phyloP scores from a whole-genome alignment of 2,797 vertebrate genomes.

The Sparus aurata region DNA sequence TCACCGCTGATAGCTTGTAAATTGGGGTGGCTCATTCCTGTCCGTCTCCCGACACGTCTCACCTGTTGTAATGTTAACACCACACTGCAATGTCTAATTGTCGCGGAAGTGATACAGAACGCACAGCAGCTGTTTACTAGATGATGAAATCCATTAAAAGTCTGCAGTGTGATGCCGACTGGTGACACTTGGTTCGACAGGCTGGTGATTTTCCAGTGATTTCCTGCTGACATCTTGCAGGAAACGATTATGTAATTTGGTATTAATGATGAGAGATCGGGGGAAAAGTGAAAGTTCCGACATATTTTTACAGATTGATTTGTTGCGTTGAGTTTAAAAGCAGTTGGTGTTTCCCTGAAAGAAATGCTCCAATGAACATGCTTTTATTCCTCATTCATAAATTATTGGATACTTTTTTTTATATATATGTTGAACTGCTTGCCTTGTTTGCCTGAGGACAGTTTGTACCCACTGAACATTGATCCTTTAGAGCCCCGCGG shows the following conservation, averaged over 20 bases:
- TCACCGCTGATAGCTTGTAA: slow-evolving; percentile 53
- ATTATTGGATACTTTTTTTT: neutral
- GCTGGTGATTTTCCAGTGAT: neutral
- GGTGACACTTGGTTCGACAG: neutral
- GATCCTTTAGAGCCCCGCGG: no score
- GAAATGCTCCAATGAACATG: neutral
- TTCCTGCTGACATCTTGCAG: neutral
- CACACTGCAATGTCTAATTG: neutral
- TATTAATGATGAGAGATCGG: neutral
- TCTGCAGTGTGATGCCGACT: neutral
- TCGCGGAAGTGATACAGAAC: slow-evolving; percentile 14
- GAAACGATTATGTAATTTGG: neutral
- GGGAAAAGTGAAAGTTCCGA: neutral
- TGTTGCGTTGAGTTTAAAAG: neutral
- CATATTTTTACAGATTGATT: no score
- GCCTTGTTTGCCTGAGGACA: no score
- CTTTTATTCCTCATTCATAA: neutral
- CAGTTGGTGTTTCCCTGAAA: neutral
- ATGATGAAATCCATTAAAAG: slow-evolving; percentile 4
- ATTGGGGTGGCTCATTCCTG: slow-evolving; percentile 33
- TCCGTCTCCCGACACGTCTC: slow-evolving; percentile 26
- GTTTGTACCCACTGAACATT: no score
- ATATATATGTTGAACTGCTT: neutral
- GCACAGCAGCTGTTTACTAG: neutral
- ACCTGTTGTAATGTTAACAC: slow-evolving; percentile 43